phyloP scores from a whole-genome alignment of 2,888 invertebrate species.

The Automeris io region DNA sequence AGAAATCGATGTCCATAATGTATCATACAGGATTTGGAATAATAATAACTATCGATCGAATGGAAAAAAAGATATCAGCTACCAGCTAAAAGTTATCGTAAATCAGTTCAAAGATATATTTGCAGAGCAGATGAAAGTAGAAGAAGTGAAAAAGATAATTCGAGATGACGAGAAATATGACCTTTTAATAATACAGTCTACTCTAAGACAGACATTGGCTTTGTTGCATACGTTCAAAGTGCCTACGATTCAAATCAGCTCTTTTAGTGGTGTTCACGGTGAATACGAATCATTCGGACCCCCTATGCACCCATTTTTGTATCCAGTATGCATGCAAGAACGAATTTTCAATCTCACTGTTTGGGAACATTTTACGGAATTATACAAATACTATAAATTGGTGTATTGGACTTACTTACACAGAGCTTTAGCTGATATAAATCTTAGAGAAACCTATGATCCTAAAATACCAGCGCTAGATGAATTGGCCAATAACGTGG shows the following conservation, averaged over 20 bases:
- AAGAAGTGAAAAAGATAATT: constrained; percentile 21
- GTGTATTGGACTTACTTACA: not conserved
- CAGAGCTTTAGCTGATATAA: constrained; percentile 15
- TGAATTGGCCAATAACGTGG: constrained; percentile 15
- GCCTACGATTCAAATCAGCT: constrained; percentile 29
- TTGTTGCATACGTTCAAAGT: constrained; percentile 22
- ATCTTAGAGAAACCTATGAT: constrained; percentile 11
- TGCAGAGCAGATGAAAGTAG: constrained; percentile 17
- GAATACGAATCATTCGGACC: constrained; percentile 25
- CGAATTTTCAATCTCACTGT: constrained; percentile 20
- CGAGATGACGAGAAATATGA: constrained; percentile 18
- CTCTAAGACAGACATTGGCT: constrained; percentile 13
- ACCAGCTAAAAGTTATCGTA: constrained; percentile 9
- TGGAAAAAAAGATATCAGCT: constrained; percentile 13
- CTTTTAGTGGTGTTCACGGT: constrained; percentile 19
- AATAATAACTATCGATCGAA: constrained; percentile 11
- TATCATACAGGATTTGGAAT: constrained; percentile 25
- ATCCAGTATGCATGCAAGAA: constrained; percentile 20
- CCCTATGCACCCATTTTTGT: constrained; percentile 26
- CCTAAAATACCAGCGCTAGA: constrained; percentile 3
- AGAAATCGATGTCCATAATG: constrained; percentile 44
- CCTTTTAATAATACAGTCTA: constrained; percentile 21
- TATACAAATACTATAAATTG: constrained; percentile 11
- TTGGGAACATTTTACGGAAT: constrained; percentile 19
- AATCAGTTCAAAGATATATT: constrained; percentile 9